Base-by-base conservation (phyloP, 2,113 vertebrate genomes). In the Raja brachyura region DNA sequence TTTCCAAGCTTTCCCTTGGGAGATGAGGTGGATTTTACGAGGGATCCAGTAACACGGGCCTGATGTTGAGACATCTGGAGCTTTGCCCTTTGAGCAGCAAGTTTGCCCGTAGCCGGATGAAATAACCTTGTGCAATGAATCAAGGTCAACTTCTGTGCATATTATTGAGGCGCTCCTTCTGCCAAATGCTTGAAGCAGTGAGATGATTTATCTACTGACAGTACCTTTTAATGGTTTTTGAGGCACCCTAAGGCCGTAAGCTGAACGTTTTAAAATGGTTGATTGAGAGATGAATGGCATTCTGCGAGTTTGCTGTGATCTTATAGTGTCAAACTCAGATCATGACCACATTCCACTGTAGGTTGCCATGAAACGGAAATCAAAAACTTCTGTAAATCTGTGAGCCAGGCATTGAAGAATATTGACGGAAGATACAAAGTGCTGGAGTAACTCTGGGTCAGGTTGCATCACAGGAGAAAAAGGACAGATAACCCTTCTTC, bases 61-160 rank as follows among this genome's bases (percentile, higher is more conserved):
- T 4, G 10, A 56, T 48, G 25, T 25, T 83, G 79, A 25, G 79
- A 56, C 79, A 83, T 83, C 79, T 83, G 79, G 79, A 83, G 54
- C 20, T 11, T 59, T 83, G 48, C 22, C 54, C 54, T 83, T 56
- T 83, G 48, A 54, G 48, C 79, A 83, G 22, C 25, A 25, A 25
- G 4, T 13, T 25, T 54, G 78, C 54, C 39, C 56, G 79, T 28
- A 83, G 48, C 48, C 8, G 10, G 48, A 83, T 59, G 54, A 59
- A 59, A 83, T 83, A 56, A 83, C 54, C 79, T 59, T 56, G 48
- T 83, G 10, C 22, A 59, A 3, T 83, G 48, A 83, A 56, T 54
- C 79, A 83, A 83, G 79, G 48, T 59, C 79, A 83, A 9, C 79
- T 56, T 10, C 48, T 83, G 56, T 83, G 79, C 79, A 83, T 59